Conservation (phyloP, 2,113 vertebrate genomes). For the Apteryx owenii region DNA sequence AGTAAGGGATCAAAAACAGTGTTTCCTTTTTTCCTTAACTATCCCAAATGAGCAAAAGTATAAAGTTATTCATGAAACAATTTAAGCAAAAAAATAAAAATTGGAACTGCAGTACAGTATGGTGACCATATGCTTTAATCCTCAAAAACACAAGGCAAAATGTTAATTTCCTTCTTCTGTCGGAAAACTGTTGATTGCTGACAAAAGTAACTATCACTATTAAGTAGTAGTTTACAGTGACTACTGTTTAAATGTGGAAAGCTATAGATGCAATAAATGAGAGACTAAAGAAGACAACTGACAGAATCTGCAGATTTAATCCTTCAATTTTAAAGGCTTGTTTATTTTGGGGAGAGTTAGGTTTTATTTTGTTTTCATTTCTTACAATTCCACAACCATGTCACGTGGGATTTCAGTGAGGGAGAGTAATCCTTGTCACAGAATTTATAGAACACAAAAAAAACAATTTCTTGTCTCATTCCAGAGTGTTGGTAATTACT, state of each 20-base stretch:
- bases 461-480: not conserved
- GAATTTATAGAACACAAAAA: not conserved
- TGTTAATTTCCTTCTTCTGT: conserved; percentile 67
- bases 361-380: not conserved
- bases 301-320: conserved; percentile 3
- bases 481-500: not conserved
- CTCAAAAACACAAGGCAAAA: conserved; percentile 62
- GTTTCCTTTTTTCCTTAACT: conserved; percentile 29
- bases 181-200: conserved; percentile 59
- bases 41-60: conserved; percentile 42
- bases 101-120: conserved; percentile 21
- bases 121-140: conserved; percentile 57
- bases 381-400: not conserved
- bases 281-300: conserved; percentile 24
- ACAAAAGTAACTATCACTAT: conserved; percentile 52
- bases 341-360: not conserved
- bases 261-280: not conserved
- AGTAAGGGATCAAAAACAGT: conserved; percentile 14
- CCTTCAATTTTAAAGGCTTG: not conserved
- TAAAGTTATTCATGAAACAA: conserved; percentile 56
- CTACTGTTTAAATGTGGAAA: conserved; percentile 62
- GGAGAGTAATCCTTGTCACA: not conserved
- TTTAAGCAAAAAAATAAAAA: not conserved
- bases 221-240: conserved; percentile 61
- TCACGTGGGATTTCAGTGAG: not conserved